A percentile compares a stretch with the other conserved stretches of the same genome.
Conservation (phyloP, 2,113 vertebrate genomes). For the Sinosuthora webbiana region DNA sequence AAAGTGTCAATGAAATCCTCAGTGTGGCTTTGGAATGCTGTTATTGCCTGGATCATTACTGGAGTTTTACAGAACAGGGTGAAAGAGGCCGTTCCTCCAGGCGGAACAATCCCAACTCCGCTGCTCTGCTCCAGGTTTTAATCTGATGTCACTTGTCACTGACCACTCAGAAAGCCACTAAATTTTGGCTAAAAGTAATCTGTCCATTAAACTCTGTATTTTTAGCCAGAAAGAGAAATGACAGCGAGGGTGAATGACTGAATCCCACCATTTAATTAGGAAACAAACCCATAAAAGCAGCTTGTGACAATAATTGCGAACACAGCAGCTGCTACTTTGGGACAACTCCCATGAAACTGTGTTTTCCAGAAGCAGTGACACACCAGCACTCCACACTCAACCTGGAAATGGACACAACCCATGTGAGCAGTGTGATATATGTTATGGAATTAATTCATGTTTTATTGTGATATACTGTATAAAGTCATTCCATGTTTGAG, state of each 20-base stretch:
- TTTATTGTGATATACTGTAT: too few species aligned
- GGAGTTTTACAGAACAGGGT: not conserved
- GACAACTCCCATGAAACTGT: rapidly evolving
- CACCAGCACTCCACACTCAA: too few species aligned
- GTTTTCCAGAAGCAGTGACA: not conserved
- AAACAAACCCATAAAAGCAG: not conserved
- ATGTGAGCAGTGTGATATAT: too few species aligned
- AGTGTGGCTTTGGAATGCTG: not conserved
- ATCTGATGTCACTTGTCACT: not conserved
- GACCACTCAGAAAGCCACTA: not conserved
- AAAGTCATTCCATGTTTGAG: too few species aligned
- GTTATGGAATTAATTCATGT: too few species aligned
- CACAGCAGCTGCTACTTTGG: not conserved
- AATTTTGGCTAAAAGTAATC: not conserved
- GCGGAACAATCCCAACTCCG: rapidly evolving
- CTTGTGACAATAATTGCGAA: not conserved
- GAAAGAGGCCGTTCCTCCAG: not conserved
- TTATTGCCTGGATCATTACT: not conserved
- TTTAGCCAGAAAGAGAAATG: not conserved
- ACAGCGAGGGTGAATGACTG: not conserved
- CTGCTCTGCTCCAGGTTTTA: not conserved
- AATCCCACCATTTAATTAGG: not conserved
- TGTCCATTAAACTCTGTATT: not conserved
- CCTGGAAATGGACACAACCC: rapidly evolving
- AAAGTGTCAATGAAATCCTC: not conserved